These are phyloP conservation scores for Nematopogon swammerdamellus DNA, from an alignment of 2,888 invertebrate species.

Conservation along the genomic window DNA sequence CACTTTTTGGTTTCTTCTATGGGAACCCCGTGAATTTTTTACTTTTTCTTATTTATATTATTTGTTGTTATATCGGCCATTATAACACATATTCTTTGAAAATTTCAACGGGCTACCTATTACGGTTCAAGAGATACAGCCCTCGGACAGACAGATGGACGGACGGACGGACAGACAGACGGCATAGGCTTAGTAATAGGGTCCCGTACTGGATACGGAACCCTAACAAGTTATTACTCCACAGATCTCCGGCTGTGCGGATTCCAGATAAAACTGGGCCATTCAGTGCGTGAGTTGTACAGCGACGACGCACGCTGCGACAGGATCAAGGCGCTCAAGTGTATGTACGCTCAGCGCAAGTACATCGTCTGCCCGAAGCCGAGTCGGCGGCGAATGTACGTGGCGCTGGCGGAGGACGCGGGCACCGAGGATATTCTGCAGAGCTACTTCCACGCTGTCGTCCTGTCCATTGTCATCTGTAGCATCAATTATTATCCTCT, in stretches of 20 bases:
- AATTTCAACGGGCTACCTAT: no score
- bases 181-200: no score
- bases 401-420: conserved; percentile 54
- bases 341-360: conserved; percentile 40
- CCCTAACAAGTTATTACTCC: no score
- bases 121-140: conserved; percentile 2
- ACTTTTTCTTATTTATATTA: no score
- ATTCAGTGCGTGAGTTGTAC: conserved; percentile 41
- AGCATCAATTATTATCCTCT: conserved; percentile 27
- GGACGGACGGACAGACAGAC: no score
- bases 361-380: conserved; percentile 56
- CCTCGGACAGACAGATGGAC: no score
- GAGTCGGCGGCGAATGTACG: conserved; percentile 41
- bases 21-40: no score
- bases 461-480: conserved; percentile 35
- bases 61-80: no score
- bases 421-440: conserved; percentile 55
- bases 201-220: no score
- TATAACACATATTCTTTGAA: no score
- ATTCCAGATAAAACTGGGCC: conserved; percentile 59
- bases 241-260: conserved; percentile 60
- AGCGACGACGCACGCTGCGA: conserved; percentile 16
- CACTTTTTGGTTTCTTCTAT: no score
- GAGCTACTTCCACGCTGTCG: conserved; percentile 67
- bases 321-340: conserved; percentile 31